These are phyloP conservation scores for Diorhabda sublineata DNA, from an alignment of 1,140 invertebrate species.

Conservation along the genomic window DNA sequence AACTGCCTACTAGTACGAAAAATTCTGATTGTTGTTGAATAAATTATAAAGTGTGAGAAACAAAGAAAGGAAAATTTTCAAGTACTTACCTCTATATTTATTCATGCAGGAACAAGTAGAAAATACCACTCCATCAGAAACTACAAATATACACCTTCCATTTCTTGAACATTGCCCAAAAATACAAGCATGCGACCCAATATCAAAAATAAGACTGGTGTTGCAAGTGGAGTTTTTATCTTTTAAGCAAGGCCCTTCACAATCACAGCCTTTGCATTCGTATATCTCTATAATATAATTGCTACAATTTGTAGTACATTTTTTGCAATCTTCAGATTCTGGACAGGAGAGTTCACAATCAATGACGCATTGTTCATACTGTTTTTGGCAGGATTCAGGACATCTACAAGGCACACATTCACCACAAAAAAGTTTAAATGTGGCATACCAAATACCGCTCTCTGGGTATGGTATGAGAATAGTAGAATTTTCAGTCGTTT, in stretches of 20 bases:
- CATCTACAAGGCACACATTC: slow-evolving; percentile 47
- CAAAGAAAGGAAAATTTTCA: neutral
- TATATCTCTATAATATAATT: slow-evolving; percentile 37
- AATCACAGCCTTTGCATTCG: slow-evolving; percentile 46
- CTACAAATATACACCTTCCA: slow-evolving; percentile 67
- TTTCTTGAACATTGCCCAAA: slow-evolving; percentile 61
- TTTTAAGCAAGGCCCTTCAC: slow-evolving; percentile 40
- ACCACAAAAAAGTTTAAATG: slow-evolving; percentile 60
- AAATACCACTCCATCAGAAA: slow-evolving; percentile 71
- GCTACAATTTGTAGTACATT: slow-evolving; percentile 44
- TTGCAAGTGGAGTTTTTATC: slow-evolving; percentile 46
- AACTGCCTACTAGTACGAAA: no score
- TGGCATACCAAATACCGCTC: slow-evolving; percentile 71
- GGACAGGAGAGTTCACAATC: slow-evolving; percentile 38
- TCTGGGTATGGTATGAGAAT: slow-evolving; percentile 75
- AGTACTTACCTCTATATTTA: slow-evolving; percentile 59
- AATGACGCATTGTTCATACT: slow-evolving; percentile 29
- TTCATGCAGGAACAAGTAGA: slow-evolving; percentile 68
- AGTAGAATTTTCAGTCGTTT: slow-evolving; percentile 43
- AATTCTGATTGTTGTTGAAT: no score
- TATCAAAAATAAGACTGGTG: slow-evolving; percentile 54
- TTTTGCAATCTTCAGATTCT: slow-evolving; percentile 27
- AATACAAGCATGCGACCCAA: slow-evolving; percentile 65
- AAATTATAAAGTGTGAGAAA: no score
- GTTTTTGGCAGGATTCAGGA: slow-evolving; percentile 32